These are phyloP conservation scores for Brachionus sp. DNA, from an alignment of 1,140 invertebrate genomes.

Conservation along the genomic window DNA sequence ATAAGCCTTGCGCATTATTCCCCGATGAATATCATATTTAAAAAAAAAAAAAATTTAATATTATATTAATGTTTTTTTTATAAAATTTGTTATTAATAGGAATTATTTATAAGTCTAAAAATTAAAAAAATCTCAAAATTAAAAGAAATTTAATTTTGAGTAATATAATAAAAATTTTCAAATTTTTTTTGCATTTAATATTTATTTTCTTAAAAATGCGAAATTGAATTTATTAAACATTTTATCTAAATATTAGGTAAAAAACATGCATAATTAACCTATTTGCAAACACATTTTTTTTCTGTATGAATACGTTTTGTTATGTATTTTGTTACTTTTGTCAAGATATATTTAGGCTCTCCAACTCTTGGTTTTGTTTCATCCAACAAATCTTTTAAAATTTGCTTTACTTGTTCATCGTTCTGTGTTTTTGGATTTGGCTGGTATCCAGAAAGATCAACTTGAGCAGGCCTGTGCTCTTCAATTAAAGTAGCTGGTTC, in stretches of 20 bases:
- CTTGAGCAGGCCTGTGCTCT: background rate
- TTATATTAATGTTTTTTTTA: too few relatives aligned
- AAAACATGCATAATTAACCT: background rate
- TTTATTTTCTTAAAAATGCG: background rate
- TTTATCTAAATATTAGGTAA: background rate
- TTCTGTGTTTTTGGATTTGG: background rate
- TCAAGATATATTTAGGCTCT: background rate
- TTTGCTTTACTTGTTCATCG: slow-evolving; percentile 7
- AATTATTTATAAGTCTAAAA: too few relatives aligned
- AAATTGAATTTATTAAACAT: background rate
- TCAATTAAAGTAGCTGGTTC: background rate
- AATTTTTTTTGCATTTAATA: background rate
- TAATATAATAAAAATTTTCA: too few relatives aligned
- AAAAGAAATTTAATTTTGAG: too few relatives aligned
- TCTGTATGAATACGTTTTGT: background rate
- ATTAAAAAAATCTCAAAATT: too few relatives aligned
- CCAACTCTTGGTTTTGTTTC: background rate
- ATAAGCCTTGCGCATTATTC: too few relatives aligned
- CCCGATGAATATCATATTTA: too few relatives aligned
- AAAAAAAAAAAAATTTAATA: too few relatives aligned
- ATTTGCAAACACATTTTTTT: slow-evolving; percentile 23
- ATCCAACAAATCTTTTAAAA: background rate
- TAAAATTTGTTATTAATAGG: too few relatives aligned
- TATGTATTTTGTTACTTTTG: slow-evolving; percentile 31
- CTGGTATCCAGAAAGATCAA: slow-evolving; percentile 4